Evolutionary conservation across 2,888 invertebrate genomes (phyloP), one percentile per base, ranked within the genome.

Genomic region (Cephus runcator): DNA sequence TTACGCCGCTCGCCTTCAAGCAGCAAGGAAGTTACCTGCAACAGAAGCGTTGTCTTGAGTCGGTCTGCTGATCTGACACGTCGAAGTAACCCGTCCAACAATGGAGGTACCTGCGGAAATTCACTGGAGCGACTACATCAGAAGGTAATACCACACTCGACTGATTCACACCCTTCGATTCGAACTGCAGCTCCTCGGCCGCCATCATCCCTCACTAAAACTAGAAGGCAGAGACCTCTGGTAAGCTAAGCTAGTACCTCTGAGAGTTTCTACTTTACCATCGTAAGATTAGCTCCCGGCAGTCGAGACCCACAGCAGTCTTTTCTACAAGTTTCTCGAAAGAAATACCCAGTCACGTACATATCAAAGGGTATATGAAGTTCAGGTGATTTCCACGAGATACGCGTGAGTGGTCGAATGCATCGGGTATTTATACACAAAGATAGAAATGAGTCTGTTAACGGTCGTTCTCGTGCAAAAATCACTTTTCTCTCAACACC

Each of bases 1-100:
- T 95, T 95, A 77, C 95, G 92, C 80, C 95, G 92, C 90, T 95
- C 95, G 11, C 95, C 95, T 91, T 95, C 95, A 83, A 95, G 91
- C 82, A 95, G 92, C 79, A 95, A 92, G 83, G 94, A 94, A 68
- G 95, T 95, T 80, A 95, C 95, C 95, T 95, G 92, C 73, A 92
- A 90, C 80, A 82, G 33, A 73, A 77, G 77, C 83, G 74, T 75
- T 78, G 74, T 73, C 33, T 77, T 73, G 69, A 40, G 23, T 56
- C 56, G 56, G 23, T 56, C 23, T 2, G 56, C 23, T 56, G 23
- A 23, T 56, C 23, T 23, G 56, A 56, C 23, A 56, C 56, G 9
- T 56, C 23, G 56, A 56, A 9, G 56, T 56, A 15, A 40, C 40
- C 40, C 6, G 23, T 15, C 40, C 35, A 35, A 12, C 15, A 40